phyloP scores from a whole-genome alignment of 2,797 vertebrate species.

The Hylomyscus alleni region DNA sequence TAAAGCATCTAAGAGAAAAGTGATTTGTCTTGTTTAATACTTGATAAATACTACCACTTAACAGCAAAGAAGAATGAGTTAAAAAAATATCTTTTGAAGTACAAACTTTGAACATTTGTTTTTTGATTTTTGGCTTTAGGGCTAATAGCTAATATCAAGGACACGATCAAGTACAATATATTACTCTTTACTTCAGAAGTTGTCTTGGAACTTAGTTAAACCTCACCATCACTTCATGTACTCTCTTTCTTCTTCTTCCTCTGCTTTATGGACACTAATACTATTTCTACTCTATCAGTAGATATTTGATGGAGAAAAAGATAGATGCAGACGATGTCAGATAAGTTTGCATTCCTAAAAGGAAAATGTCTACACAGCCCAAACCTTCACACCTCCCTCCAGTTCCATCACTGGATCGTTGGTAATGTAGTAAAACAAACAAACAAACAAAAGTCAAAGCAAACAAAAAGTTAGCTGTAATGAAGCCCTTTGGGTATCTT shows the following conservation, averaged over 20 bases:
- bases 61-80: constrained; percentile 65
- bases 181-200: constrained; percentile 59
- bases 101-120: neutral
- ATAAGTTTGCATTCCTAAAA: neutral
- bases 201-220: constrained; percentile 48
- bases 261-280: neutral
- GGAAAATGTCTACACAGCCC: neutral
- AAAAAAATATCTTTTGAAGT: constrained; percentile 67
- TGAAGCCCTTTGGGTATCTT: neutral
- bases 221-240: neutral
- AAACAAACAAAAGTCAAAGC: neutral
- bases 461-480: neutral
- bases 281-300: constrained; percentile 6
- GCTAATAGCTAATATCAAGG: neutral
- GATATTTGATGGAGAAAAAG: neutral
- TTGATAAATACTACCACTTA: constrained; percentile 72
- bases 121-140: neutral
- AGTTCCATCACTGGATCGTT: neutral
- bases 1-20: constrained; percentile 76
- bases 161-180: neutral
- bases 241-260: neutral
- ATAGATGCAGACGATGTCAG: neutral
- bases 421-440: neutral
- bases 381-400: neutral
- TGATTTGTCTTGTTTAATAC: constrained; percentile 80